Base-by-base conservation (phyloP, 2,113 vertebrate genomes). In the Grus americana region DNA sequence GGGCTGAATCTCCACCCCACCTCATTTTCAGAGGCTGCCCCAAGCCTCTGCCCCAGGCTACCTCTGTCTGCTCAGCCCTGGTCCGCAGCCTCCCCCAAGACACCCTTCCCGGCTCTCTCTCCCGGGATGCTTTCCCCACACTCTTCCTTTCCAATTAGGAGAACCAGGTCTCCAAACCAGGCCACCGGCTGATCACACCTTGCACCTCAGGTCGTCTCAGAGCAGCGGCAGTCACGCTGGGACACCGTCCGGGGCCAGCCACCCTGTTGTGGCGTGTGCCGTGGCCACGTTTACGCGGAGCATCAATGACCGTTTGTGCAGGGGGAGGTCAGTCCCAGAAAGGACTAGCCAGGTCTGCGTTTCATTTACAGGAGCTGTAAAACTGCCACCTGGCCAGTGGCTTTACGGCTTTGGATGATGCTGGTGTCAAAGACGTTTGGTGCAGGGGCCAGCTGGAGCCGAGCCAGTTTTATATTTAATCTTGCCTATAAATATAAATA, bases 391-490 rank as follows among this genome's bases (percentile, higher is more conserved):
- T 78, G 54, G 40, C 63, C 83, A 26, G 38, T 61, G 75, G 72
- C 65, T 57, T 91, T 59, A 93, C 32, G 52, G 96, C 80, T 80
- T 62, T 83, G 86, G 94, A 92, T 24, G 55, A 29, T 66, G 86
- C 68, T 40, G 47, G 79, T 93, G 94, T 97, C 91, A 79, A 87
- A 95, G 86, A 76, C 26, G 5, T 81, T 66, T 55, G 95, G 81
- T 68, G 32, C 10, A 44, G 50, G 79, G 97, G 90, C 96, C 93
- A 96, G 88, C 76, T 95, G 94, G 90, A 96, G 57, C 38, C 14
- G 1, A 44, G 94, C 94, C 94, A 96, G 87, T 95, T 95, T 97
- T 97, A 96, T 96, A 98, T 96, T 98, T 97, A 97, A 97, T 95
- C 95, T 94, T 80, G 91, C 95, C 95, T 75, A 70, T 67, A 93